Base-by-base conservation (phyloP, 2,113 vertebrate species). In the Nycticorax nycticorax region DNA sequence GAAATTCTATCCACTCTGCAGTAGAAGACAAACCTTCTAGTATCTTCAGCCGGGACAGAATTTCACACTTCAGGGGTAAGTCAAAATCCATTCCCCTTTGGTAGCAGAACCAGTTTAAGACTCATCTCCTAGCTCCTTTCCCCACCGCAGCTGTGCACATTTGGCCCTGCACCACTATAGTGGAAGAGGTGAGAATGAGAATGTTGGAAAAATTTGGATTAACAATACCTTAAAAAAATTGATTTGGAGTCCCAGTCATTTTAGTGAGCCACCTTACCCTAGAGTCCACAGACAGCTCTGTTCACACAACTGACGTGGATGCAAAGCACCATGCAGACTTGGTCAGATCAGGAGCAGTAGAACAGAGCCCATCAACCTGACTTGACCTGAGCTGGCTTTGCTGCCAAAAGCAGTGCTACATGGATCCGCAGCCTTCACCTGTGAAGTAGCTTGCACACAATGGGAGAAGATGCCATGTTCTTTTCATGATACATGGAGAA, bases 1-100 rank as follows among this genome's bases (percentile, higher is more conserved):
- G 76, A 75, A 95, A 93, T 93, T 95, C 88, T 81, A 64, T 78
- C 88, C 43, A 3, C 68, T 43, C 35, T 74, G 56, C 90, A 91
- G 68, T 62, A 69, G 74, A 92, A 83, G 56, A 81, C 75, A 96
- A 92, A 86, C 67, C 92, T 93, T 27, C 41, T 74, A 50, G 59
- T 81, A 72, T 88, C 88, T 90, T 71, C 79, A 84, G 78, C 62
- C 47, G 86, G 63, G 84, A 55, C 59, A 94, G 85, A 94, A 77
- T 88, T 88, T 96, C 64, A 90, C 78, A 74, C 59, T 88, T 94
- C 16, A 91, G 23, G 56, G 52, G 14, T 64, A 72, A 81, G 27
- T 85, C 33, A 64, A 62, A 75, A 74, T 87, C 63, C 48, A 62
- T 87, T 78, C 28, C 26, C 5, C 5, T 69, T 91, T 60, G 39